Evolutionary conservation across 2,113 vertebrate species (phyloP), one percentile per base, ranked within the genome.

Genomic region (Gobiocypris rarus): DNA sequence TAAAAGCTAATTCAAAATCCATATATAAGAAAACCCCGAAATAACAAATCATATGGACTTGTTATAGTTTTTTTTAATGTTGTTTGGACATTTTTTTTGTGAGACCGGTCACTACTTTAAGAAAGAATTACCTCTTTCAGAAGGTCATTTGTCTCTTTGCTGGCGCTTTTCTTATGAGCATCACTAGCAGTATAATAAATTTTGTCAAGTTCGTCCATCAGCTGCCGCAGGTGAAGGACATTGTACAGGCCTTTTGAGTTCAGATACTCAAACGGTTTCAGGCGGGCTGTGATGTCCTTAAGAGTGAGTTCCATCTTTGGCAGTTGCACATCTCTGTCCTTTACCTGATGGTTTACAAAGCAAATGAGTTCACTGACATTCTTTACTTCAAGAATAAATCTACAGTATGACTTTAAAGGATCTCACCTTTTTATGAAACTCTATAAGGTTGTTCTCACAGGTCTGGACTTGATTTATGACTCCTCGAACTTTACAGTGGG

Each of bases 251-350:
- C 91, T 28, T 61, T 76, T 59, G 89, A 0, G 24, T 91, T 85
- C 24, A 95, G 90, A 83, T 93, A 92, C 61, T 87, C 90, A 81
- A 85, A 91, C 1, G 84, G 88, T 28, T 90, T n/a, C 61, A 95
- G 65, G 5, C 89, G 91, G 3, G 58, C 67, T 0, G 89, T 92
- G 45, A 93, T 2, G 1, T 93, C 91, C 2, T 73, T 3, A 15
- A 94, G 3, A 22, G 76, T 34, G 58, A 38, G 82, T 78, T 84
- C 17, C 4, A 95, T 78, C 52, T 84, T 5, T 45, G 92, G 92
- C 48, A 95, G 86, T n/a, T 54, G 87, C 67, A 83, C 69, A 3
- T 13, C 75, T 31, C 87, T 89, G 28, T 75, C 3, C 2, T 1
- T 7, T n/a, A 93, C 58, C 94, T 94, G 83, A 85, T 34, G 61